Percentiles rank a stretch among this genome's conserved stretches.
These are phyloP conservation scores for Turritopsis rubra DNA, from an alignment of 30 jellyfish, hydroid and myxozoan genomes.

Conservation along the genomic window DNA sequence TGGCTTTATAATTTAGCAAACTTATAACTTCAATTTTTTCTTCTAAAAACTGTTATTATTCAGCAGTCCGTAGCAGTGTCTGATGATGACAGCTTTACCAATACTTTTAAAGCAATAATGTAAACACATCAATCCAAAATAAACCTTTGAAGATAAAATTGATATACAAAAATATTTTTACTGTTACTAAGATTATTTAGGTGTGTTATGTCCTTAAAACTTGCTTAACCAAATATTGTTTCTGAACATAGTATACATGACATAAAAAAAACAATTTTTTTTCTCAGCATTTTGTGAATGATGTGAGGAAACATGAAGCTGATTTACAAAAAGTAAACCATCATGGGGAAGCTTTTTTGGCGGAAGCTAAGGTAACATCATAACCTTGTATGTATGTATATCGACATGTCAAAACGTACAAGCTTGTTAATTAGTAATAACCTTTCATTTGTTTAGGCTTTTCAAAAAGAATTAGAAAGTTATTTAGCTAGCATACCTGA, in stretches of 20 bases:
- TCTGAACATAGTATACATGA: neutral
- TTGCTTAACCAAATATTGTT: neutral
- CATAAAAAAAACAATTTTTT: neutral
- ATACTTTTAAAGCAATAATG: too few relatives aligned
- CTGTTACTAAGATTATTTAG: too few relatives aligned
- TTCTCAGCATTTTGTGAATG: constrained; percentile 70
- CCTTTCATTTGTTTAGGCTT: constrained; percentile 47
- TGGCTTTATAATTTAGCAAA: too few relatives aligned
- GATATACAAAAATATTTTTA: too few relatives aligned
- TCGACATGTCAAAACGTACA: neutral
- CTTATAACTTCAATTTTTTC: too few relatives aligned
- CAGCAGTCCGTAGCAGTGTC: too few relatives aligned
- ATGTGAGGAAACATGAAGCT: constrained; percentile 71
- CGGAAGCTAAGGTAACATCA: constrained; percentile 84
- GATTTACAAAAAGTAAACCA: constrained; percentile 88
- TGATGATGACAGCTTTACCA: too few relatives aligned
- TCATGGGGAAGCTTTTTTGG: constrained; percentile 98
- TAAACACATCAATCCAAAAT: too few relatives aligned
- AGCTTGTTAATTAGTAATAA: neutral
- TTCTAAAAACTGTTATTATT: too few relatives aligned
- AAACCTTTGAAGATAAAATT: too few relatives aligned
- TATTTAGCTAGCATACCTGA: constrained; percentile 94
- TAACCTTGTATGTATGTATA: neutral
- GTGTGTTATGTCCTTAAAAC: too few relatives aligned
- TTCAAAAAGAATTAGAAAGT: constrained; percentile 86